Conservation (phyloP, 2,797 vertebrate genomes). For the Bovichtus diacanthus region DNA sequence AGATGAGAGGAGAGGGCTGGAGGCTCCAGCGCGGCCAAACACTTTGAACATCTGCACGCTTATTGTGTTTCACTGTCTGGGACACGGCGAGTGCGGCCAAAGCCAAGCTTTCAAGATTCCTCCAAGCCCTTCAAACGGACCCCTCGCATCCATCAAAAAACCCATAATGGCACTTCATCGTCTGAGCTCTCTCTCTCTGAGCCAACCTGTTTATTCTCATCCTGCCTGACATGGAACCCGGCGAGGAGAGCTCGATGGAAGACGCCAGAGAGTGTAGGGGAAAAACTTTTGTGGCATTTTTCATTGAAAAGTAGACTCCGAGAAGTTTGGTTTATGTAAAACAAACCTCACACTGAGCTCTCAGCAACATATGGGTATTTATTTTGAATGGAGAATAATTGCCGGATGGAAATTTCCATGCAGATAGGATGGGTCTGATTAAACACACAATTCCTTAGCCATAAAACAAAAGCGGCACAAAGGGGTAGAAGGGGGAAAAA, state of each 20-base stretch:
- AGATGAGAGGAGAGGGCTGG: conserved; percentile 74
- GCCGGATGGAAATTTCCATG: conserved; percentile 79
- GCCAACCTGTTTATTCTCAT: conserved; percentile 71
- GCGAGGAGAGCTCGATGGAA: conserved; percentile 52
- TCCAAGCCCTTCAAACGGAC: conserved; percentile 71
- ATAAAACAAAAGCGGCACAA: conserved; percentile 59
- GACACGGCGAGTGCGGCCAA: conserved; percentile 61
- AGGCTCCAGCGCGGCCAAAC: conserved; percentile 72
- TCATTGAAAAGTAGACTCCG: conserved; percentile 35
- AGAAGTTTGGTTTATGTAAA: conserved; percentile 62
- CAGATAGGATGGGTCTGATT: conserved; percentile 79
- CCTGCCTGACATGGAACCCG: conserved; percentile 51
- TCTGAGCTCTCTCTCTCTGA: conserved; percentile 50
- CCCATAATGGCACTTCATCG: conserved; percentile 72
- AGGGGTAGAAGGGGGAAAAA: conserved; percentile 21
- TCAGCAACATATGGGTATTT: conserved; percentile 61
- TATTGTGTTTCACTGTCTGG: conserved; percentile 82
- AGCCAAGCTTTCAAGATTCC: conserved; percentile 76
- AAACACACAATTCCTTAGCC: conserved; percentile 57
- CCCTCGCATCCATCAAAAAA: conserved; percentile 71
- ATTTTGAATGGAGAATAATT: conserved; percentile 72
- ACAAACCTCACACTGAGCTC: conserved; percentile 59
- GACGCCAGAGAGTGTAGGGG: conserved; percentile 49
- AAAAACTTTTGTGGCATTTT: conserved; percentile 54
- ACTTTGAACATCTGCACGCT: conserved; percentile 84